Percentiles rank a stretch among this genome's conserved stretches.
phyloP scores from a whole-genome alignment of 2,888 invertebrate species.

The Polydrusus pterygomalis region DNA sequence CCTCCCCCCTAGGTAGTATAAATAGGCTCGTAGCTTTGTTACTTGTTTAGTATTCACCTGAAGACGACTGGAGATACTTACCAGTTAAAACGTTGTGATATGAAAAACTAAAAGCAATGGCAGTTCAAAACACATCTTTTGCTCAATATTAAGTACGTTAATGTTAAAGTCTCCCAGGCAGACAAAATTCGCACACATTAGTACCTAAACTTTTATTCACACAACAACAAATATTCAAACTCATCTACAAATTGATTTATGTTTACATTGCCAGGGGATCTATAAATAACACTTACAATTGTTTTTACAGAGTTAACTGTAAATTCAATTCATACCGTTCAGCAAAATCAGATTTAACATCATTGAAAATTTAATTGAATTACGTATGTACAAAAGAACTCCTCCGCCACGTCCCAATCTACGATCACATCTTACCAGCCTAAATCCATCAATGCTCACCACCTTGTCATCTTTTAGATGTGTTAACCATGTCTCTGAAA shows the following conservation, averaged over 20 bases:
- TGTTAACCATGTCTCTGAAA: constrained; percentile 3
- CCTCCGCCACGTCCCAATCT: background rate
- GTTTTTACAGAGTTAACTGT: constrained; percentile 5
- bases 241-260: constrained; percentile 21
- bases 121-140: no score
- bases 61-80: no score
- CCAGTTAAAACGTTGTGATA: no score
- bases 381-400: constrained; percentile 6
- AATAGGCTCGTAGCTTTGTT: no score
- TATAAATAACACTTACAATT: constrained; percentile 2
- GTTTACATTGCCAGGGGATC: background rate
- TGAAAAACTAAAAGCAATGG: no score
- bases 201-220: background rate
- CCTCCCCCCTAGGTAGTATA: no score
- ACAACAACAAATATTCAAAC: no score
- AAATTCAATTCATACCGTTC: background rate
- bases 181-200: constrained; percentile 2
- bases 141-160: no score
- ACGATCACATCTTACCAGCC: constrained; percentile 7
- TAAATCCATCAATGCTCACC: background rate
- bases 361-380: constrained; percentile 4
- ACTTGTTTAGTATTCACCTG: no score
- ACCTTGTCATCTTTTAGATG: background rate
- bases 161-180: no score
- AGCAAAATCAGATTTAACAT: background rate